Conservation (phyloP, 2,113 vertebrate species). For the Litocranius walleri region DNA sequence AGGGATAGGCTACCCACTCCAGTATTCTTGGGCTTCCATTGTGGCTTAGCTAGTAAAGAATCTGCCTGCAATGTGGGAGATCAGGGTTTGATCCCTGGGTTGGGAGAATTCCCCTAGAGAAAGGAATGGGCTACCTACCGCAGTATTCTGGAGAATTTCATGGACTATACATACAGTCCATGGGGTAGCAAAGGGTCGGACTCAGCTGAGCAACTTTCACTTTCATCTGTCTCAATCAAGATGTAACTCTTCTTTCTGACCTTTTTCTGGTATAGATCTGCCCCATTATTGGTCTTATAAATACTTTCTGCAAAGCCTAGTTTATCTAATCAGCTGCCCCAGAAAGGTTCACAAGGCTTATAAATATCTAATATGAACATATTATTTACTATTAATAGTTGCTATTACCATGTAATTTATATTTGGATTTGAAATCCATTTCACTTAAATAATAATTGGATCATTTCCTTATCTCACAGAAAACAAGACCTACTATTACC, state of each 20-base stretch:
- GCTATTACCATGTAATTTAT: background rate
- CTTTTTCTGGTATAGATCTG: background rate
- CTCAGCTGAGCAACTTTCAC: background rate
- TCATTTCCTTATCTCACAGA: conserved; percentile 68
- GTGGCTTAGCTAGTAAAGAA: background rate
- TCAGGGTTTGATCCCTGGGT: background rate
- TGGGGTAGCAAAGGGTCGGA: background rate
- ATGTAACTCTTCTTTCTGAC: background rate
- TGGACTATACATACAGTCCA: background rate
- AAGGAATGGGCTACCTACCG: background rate
- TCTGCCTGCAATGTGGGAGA: background rate
- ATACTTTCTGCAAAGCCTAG: background rate
- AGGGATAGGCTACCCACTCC: background rate
- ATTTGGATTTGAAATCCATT: background rate
- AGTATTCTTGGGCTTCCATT: background rate
- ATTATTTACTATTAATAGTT: background rate
- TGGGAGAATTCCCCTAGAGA: background rate
- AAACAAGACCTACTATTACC: conserved; percentile 74
- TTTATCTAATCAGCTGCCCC: background rate
- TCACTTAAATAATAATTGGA: conserved; percentile 8
- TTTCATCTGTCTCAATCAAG: background rate
- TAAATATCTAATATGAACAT: background rate
- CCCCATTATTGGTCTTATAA: background rate
- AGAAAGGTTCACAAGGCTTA: background rate
- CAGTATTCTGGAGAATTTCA: background rate